Evolutionary conservation across 2,797 vertebrate species (phyloP).

Genomic region (Lerista edwardsae): DNA sequence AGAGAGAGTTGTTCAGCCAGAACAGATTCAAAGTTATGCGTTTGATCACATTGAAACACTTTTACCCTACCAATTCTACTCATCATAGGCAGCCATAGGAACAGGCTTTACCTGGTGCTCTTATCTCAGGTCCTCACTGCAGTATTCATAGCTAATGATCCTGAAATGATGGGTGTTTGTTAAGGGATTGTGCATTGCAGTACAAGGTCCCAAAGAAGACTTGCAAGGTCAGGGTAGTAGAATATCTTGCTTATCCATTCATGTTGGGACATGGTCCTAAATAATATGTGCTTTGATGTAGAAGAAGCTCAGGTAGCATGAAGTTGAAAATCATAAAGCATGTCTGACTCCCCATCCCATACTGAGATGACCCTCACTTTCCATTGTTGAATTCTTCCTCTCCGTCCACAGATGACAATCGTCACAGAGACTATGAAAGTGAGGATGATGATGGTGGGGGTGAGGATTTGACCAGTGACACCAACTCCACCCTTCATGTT

Average conservation of each 20-base stretch:
- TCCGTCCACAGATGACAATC: conserved; percentile 74
- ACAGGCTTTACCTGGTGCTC: background rate
- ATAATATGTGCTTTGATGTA: background rate
- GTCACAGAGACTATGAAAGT: conserved; percentile 86
- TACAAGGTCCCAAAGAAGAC: background rate
- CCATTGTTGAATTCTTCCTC: background rate
- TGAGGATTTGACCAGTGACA: conserved; percentile 71
- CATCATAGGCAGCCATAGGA: too few relatives aligned
- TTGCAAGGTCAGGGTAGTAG: background rate
- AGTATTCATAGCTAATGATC: background rate
- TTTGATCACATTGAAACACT: background rate
- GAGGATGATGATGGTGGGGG: conserved; percentile 83
- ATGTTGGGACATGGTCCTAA: background rate
- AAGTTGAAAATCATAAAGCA: background rate
- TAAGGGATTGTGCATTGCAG: background rate
- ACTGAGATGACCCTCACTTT: background rate
- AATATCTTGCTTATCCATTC: background rate
- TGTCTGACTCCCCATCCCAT: background rate
- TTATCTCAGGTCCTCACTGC: background rate
- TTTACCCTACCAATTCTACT: background rate
- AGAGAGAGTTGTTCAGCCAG: background rate
- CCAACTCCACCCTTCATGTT: conserved; percentile 68
- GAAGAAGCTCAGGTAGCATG: background rate
- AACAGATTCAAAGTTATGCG: background rate
- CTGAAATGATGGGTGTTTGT: background rate